These are phyloP conservation scores for Lateolabrax maculatus DNA, from an alignment of 2,797 vertebrate genomes.

Conservation along the genomic window DNA sequence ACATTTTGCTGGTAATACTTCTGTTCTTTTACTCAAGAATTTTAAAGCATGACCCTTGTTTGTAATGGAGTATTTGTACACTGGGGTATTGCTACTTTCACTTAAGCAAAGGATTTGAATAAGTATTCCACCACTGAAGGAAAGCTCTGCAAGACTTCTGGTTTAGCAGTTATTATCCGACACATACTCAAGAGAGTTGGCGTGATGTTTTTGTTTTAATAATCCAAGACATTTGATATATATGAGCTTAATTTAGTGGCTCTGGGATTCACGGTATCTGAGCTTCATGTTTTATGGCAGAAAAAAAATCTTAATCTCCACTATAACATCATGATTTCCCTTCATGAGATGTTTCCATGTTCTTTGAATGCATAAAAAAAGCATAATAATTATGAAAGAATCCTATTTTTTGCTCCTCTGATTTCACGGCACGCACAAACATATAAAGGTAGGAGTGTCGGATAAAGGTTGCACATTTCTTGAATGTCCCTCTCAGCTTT, in stretches of 20 bases:
- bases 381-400: not conserved
- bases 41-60: not conserved
- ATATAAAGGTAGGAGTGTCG: conserved; percentile 31
- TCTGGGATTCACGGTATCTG: not conserved
- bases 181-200: not conserved
- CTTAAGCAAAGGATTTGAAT: not conserved
- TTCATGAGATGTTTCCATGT: not conserved
- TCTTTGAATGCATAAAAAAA: not conserved
- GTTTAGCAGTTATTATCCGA: not conserved
- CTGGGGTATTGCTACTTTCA: not conserved
- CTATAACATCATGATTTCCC: too few species aligned
- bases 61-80: not conserved
- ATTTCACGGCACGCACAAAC: conserved; percentile 4
- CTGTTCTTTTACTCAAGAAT: too few species aligned
- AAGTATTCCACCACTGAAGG: too few species aligned
- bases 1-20: not conserved
- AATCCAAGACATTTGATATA: not conserved
- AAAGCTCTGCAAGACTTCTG: not conserved
- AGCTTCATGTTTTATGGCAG: not conserved
- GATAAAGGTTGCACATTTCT: conserved; percentile 59
- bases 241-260: not conserved
- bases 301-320: not conserved
- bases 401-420: not conserved
- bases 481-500: conserved; percentile 80
- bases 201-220: not conserved